These are phyloP conservation scores for Lordiphosa mommai DNA, from an alignment of 1,140 invertebrate species.

Conservation along the genomic window DNA sequence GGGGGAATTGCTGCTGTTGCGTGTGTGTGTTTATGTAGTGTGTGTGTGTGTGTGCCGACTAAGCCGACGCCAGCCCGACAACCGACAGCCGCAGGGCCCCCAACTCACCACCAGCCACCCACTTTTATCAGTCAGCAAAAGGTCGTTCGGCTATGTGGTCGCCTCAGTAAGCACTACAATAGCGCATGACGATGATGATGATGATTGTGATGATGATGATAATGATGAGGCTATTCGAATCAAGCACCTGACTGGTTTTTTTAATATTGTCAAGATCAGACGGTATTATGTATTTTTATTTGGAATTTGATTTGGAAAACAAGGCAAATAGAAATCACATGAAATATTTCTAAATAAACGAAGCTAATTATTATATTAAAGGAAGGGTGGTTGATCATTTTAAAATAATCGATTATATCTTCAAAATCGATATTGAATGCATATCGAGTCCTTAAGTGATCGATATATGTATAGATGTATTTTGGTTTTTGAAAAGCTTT, in stretches of 20 bases:
- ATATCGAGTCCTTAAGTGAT: no score
- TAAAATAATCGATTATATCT: no score
- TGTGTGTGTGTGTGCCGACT: constrained; percentile 29
- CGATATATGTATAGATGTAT: no score
- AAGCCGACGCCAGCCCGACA: constrained; percentile 50
- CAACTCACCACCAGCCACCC: constrained; percentile 44
- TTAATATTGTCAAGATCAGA: constrained; percentile 49
- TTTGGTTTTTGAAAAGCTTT: no score
- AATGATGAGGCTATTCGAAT: neutral
- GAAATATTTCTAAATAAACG: no score
- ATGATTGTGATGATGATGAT: constrained; percentile 9
- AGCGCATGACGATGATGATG: constrained; percentile 6
- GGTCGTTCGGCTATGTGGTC: constrained; percentile 64
- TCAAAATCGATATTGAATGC: no score
- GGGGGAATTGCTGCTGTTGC: constrained; percentile 28
- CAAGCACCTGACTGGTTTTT: constrained; percentile 55
- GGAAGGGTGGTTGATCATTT: no score
- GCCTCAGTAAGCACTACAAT: constrained; percentile 18
- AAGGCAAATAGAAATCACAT: no score
- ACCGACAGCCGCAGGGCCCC: constrained; percentile 42
- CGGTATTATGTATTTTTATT: constrained; percentile 4
- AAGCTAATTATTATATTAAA: no score
- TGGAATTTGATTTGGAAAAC: neutral
- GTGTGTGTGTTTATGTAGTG: constrained; percentile 4
- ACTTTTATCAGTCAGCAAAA: constrained; percentile 73